These are phyloP conservation scores for Acronicta leporina DNA, from an alignment of 2,888 invertebrate genomes.

Conservation along the genomic window DNA sequence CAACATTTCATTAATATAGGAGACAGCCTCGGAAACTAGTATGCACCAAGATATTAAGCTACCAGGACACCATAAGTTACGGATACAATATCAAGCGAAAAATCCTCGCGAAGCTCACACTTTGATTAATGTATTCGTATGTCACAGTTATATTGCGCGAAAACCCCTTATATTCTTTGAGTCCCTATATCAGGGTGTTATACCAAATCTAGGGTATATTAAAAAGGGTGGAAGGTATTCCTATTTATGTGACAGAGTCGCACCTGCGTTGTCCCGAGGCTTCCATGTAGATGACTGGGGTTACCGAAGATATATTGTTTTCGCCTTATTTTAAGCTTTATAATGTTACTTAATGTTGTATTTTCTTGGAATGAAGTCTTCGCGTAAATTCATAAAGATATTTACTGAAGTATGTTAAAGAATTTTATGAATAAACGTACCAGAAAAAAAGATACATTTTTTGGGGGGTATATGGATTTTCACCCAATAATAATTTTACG, in stretches of 20 bases:
- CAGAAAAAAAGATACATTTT: too few relatives aligned
- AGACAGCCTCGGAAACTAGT: conserved; percentile 54
- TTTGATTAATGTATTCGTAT: conserved; percentile 87
- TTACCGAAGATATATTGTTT: conserved; percentile 57
- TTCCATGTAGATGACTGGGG: conserved; percentile 56
- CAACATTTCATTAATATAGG: conserved; percentile 36
- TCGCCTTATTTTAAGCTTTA: conserved; percentile 46
- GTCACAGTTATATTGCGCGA: conserved; percentile 84
- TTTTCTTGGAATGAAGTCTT: conserved; percentile 35
- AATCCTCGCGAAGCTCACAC: conserved; percentile 67
- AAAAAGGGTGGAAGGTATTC: conserved; percentile 78
- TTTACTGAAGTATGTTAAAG: not conserved
- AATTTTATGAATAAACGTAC: not conserved
- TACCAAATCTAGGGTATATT: conserved; percentile 87
- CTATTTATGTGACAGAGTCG: conserved; percentile 77
- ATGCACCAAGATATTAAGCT: conserved; percentile 61
- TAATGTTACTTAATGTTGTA: conserved; percentile 35
- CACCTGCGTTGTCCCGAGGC: conserved; percentile 72
- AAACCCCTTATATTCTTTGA: conserved; percentile 74
- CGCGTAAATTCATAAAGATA: not conserved
- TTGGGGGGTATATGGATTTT: too few relatives aligned
- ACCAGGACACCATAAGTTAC: conserved; percentile 80
- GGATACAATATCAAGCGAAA: conserved; percentile 77
- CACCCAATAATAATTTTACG: too few relatives aligned
- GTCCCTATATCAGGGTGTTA: conserved; percentile 80